These are phyloP conservation scores for Pelagia noctiluca DNA, from an alignment of 30 jellyfish, hydroid and myxozoan species.

Conservation along the genomic window DNA sequence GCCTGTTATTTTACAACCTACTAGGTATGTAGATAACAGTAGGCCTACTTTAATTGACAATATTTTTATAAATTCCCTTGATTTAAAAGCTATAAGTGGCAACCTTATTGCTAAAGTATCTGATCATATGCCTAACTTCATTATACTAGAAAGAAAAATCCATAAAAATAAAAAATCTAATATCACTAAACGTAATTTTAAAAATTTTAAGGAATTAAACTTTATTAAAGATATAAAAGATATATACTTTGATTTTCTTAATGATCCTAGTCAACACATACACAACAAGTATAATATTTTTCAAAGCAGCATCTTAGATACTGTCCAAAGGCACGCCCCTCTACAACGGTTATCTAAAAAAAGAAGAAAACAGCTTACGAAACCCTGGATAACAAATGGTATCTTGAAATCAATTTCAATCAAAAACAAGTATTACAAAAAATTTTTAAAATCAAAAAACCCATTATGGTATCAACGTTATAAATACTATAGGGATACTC, in stretches of 20 bases:
- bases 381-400: conserved; percentile 20
- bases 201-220: neutral
- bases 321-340: conserved; percentile 22
- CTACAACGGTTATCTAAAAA: conserved; percentile 16
- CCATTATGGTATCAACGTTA: conserved; percentile 9
- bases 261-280: conserved; percentile 15
- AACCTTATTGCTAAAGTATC: conserved; percentile 25
- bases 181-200: neutral
- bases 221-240: conserved; percentile 15
- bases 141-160: conserved; percentile 10
- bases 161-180: conserved; percentile 2
- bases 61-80: neutral
- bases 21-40: neutral
- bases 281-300: neutral
- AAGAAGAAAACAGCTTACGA: conserved; percentile 1
- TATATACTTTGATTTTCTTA: conserved; percentile 3
- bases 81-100: conserved; percentile 27
- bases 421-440: conserved; percentile 19
- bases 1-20: conserved; percentile 24
- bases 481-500: conserved; percentile 15
- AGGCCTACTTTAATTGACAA: conserved; percentile 18
- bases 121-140: conserved; percentile 12
- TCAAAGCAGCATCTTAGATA: conserved; percentile 5
- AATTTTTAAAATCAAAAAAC: conserved; percentile 7
- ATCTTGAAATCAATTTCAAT: conserved; percentile 8